Percentiles rank a stretch among this genome's conserved stretches.
Evolutionary conservation across 1,140 invertebrate genomes (phyloP).

Genomic region (Zaprionus camerounensis): DNA sequence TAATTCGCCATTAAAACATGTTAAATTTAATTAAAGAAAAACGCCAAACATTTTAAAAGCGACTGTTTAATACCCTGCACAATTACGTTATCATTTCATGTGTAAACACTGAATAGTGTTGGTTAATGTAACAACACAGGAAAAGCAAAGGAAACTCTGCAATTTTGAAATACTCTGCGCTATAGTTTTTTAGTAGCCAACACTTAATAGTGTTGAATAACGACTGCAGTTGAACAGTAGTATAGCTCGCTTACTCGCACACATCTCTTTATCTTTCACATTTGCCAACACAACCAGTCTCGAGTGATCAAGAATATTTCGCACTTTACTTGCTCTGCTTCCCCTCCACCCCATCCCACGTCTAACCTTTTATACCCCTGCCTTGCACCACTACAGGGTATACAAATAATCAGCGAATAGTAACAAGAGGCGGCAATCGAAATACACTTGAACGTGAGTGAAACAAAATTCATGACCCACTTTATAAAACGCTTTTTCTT

Average conservation of each 20-base stretch:
- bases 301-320: background rate
- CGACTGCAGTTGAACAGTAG: no score
- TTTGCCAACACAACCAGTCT: no score
- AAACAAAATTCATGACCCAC: constrained; percentile 84
- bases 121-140: no score
- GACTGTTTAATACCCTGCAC: no score
- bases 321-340: background rate
- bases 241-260: no score
- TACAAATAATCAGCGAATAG: constrained; percentile 45
- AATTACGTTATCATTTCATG: no score
- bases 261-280: no score
- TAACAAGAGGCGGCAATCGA: constrained; percentile 73
- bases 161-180: background rate
- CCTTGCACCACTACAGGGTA: background rate
- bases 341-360: background rate
- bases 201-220: no score
- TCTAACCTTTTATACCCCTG: background rate
- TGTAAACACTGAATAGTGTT: no score
- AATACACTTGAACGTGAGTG: constrained; percentile 84
- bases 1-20: no score
- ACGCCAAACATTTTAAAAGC: background rate
- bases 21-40: background rate
- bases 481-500: constrained; percentile 84
- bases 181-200: no score
- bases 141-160: background rate